Percentiles rank a stretch among this genome's conserved stretches.
Conservation (phyloP, 1,140 invertebrate genomes). For the Hyposmocoma kahamanoa region DNA sequence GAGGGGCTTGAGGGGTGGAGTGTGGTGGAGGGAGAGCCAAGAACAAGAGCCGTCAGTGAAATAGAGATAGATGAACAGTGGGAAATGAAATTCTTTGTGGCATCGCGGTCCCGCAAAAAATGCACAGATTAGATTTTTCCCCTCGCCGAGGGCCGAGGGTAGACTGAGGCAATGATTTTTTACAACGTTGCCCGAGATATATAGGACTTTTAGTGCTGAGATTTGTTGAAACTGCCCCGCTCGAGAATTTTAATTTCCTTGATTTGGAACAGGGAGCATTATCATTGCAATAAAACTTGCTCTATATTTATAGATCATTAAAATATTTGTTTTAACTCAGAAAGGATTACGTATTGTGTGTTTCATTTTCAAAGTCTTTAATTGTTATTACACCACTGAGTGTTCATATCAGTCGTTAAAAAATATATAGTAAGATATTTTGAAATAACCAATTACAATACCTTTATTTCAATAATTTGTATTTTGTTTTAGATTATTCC, state of each 20-base stretch:
- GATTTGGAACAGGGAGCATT: conserved; percentile 28
- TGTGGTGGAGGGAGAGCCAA: conserved; percentile 34
- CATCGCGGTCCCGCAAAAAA: conserved; percentile 75
- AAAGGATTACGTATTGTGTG: too few relatives aligned
- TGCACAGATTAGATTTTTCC: conserved; percentile 75
- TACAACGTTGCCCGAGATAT: conserved; percentile 64
- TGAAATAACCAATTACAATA: too few relatives aligned
- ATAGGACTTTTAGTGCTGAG: conserved; percentile 67
- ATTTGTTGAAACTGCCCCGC: conserved; percentile 67
- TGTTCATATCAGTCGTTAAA: too few relatives aligned
- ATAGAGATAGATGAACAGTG: conserved; percentile 75
- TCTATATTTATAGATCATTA: too few relatives aligned
- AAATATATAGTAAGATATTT: too few relatives aligned
- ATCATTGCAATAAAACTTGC: neutral
- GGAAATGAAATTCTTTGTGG: conserved; percentile 76
- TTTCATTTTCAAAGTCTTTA: too few relatives aligned
- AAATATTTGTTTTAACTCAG: too few relatives aligned
- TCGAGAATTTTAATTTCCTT: conserved; percentile 71
- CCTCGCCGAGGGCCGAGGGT: conserved; percentile 62
- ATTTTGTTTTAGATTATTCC: too few relatives aligned
- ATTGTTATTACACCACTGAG: too few relatives aligned
- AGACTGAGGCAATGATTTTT: conserved; percentile 71
- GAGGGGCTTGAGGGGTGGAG: conserved; percentile 28
- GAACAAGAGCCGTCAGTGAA: conserved; percentile 72
- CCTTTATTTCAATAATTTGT: too few relatives aligned